Evolutionary conservation across 2,797 vertebrate species (phyloP).

Genomic region (Eidolon dupreanum): DNA sequence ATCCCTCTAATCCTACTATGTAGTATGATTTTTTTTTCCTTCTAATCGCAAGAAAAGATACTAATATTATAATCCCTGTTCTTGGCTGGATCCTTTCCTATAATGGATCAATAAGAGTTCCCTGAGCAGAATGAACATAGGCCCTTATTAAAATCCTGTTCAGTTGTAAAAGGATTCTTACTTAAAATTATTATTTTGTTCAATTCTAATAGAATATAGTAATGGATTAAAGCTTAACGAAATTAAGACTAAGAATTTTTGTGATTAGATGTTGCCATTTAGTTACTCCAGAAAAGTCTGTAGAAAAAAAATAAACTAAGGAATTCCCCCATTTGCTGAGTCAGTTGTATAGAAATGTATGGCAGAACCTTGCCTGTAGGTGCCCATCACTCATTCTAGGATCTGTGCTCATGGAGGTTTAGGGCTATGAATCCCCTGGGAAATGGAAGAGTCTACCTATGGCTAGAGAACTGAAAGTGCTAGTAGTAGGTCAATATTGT

Average conservation of each 20-base stretch:
- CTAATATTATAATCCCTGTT: background rate
- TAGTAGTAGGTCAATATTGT: background rate
- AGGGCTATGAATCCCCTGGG: background rate
- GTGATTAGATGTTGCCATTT: background rate
- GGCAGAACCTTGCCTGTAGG: background rate
- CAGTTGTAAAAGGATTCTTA: background rate
- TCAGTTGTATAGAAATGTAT: background rate
- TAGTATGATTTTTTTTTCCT: background rate
- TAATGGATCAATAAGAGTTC: background rate
- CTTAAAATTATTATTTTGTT: background rate
- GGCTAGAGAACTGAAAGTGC: background rate
- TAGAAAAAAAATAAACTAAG: background rate
- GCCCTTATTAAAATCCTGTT: background rate
- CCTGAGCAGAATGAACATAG: background rate
- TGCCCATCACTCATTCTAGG: background rate
- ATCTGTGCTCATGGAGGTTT: background rate
- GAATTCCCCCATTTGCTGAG: background rate
- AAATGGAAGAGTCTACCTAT: background rate
- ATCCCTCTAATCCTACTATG: background rate
- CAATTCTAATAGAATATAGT: background rate
- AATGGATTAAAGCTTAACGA: background rate
- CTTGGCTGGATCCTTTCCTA: background rate
- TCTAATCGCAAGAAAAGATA: background rate
- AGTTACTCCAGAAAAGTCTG: background rate
- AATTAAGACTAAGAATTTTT: background rate